A percentile compares a stretch with the other conserved stretches of the same genome.
These are phyloP conservation scores for Xenentodon cancila DNA, from an alignment of 2,797 vertebrate species.

Conservation along the genomic window DNA sequence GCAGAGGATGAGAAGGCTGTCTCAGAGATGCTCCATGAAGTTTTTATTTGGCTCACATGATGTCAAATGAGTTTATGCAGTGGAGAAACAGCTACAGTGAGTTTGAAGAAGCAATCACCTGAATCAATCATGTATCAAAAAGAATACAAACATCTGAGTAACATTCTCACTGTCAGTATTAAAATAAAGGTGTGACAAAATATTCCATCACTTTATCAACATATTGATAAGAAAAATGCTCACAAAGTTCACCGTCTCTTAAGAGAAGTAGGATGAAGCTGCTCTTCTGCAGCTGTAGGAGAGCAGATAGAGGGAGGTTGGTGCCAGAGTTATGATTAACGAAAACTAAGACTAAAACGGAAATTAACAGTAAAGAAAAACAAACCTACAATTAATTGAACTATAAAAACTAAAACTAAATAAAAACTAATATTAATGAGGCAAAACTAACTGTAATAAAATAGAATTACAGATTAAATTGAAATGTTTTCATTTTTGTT, in stretches of 20 bases:
- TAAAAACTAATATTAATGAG: too few relatives aligned
- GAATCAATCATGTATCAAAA: conserved; percentile 1
- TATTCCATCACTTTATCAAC: not conserved
- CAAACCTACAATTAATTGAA: too few relatives aligned
- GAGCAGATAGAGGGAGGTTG: not conserved
- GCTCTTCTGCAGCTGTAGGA: not conserved
- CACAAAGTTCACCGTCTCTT: too few relatives aligned
- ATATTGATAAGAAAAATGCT: too few relatives aligned
- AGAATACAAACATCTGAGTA: not conserved
- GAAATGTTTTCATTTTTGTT: too few relatives aligned
- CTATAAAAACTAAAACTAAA: too few relatives aligned
- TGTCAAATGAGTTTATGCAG: conserved; percentile 20
- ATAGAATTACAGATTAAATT: too few relatives aligned
- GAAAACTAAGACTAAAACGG: too few relatives aligned
- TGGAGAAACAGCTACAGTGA: conserved; percentile 7
- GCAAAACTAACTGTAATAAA: too few relatives aligned
- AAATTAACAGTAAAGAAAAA: too few relatives aligned
- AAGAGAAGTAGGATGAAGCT: too few relatives aligned
- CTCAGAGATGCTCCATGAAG: conserved; percentile 17
- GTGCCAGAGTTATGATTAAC: too few relatives aligned
- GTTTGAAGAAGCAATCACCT: not conserved
- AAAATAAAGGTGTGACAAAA: not conserved
- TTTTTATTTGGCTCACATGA: conserved; percentile 43
- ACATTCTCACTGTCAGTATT: not conserved
- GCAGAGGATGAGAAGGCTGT: conserved; percentile 15